These are phyloP conservation scores for Thamnaconus septentrionalis DNA, from an alignment of 2,113 vertebrate species.

Conservation along the genomic window DNA sequence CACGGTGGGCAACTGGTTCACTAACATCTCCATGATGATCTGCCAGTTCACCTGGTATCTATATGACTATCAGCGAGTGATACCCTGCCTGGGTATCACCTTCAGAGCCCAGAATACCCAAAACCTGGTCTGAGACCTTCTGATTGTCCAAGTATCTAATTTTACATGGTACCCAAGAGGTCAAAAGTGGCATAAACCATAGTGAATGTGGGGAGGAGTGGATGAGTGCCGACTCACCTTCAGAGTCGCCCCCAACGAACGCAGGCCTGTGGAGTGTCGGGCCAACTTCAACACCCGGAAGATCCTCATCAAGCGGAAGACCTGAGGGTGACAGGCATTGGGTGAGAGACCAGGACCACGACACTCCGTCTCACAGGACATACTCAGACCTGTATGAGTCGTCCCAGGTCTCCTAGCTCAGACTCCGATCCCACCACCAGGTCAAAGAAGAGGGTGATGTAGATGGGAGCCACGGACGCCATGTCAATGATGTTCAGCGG, in stretches of 20 bases:
- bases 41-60: too few relatives aligned
- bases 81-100: too few relatives aligned
- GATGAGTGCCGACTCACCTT: constrained; percentile 78
- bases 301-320: constrained; percentile 94
- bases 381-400: constrained; percentile 82
- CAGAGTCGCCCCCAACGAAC: constrained; percentile 92
- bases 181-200: too few relatives aligned
- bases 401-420: constrained; percentile 86
- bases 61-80: too few relatives aligned
- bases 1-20: too few relatives aligned
- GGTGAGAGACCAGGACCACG: background rate
- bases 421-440: constrained; percentile 76
- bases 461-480: constrained; percentile 91
- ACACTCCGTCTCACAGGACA: background rate
- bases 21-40: too few relatives aligned
- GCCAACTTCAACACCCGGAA: constrained; percentile 97
- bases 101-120: too few relatives aligned
- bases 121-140: too few relatives aligned
- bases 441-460: constrained; percentile 88
- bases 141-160: too few relatives aligned
- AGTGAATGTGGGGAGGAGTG: background rate
- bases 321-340: constrained; percentile 51
- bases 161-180: too few relatives aligned
- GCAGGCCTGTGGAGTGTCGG: constrained; percentile 92
- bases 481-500: constrained; percentile 95